A percentile compares a stretch with the other conserved stretches of the same genome.
Evolutionary conservation across 2,113 vertebrate genomes (phyloP).

Genomic region (Caretta caretta): DNA sequence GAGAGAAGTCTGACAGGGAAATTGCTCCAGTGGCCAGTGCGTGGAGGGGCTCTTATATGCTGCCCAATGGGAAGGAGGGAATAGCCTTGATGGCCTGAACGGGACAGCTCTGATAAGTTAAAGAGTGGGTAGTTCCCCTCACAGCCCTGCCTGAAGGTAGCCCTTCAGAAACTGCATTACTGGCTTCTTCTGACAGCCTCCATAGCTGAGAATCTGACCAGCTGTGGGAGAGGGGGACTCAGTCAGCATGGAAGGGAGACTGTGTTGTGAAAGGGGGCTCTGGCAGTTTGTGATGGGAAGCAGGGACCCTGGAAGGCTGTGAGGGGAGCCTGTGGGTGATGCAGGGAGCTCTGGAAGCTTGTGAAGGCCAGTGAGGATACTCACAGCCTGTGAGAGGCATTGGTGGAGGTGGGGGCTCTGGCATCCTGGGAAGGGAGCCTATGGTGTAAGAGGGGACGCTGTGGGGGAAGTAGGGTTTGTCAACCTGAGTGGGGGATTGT

Average conservation of each 20-base stretch:
- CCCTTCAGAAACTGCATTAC: neutral
- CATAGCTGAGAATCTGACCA: neutral
- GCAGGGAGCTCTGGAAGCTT: neutral
- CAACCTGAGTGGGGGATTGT: neutral
- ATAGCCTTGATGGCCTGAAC: neutral
- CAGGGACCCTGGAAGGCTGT: neutral
- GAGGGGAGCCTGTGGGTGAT: neutral
- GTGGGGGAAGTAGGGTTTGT: neutral
- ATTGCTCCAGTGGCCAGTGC: neutral
- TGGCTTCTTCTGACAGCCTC: neutral
- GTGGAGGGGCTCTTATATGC: neutral
- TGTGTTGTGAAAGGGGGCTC: neutral
- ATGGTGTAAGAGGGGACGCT: neutral
- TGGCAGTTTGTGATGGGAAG: neutral
- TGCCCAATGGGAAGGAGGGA: fast-evolving
- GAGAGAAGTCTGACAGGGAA: neutral
- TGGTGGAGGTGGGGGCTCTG: neutral
- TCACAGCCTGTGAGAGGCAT: neutral
- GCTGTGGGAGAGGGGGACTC: neutral
- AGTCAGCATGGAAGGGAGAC: neutral
- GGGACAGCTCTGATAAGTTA: neutral
- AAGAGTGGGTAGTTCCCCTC: neutral
- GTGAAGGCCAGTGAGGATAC: neutral
- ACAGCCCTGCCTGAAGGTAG: neutral
- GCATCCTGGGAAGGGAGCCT: neutral